Evolutionary conservation across 2,888 invertebrate genomes (phyloP).

Genomic region (Allolobophora icterica): DNA sequence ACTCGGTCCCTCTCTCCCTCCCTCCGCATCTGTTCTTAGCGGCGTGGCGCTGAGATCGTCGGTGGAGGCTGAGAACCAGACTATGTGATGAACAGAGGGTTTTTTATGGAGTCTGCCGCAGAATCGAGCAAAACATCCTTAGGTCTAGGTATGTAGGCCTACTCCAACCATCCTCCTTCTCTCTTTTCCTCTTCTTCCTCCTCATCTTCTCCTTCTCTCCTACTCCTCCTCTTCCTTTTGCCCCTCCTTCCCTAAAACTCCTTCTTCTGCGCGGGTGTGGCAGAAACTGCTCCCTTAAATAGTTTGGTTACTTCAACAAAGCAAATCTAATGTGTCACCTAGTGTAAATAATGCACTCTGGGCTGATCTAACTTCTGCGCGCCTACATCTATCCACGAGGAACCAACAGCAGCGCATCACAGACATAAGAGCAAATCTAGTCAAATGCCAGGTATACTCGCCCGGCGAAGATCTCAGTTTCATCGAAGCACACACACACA

Average conservation of each 20-base stretch:
- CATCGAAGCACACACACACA: neutral
- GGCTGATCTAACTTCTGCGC: no score
- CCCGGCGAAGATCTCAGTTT: neutral
- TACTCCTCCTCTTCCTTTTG: neutral
- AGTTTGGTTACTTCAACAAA: neutral
- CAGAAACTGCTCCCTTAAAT: neutral
- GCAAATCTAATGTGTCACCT: neutral
- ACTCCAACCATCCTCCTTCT: neutral
- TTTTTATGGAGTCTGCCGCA: neutral
- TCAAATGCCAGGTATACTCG: no score
- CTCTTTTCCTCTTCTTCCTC: neutral
- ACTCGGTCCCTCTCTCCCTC: neutral
- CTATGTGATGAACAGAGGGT: neutral
- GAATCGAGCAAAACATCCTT: neutral
- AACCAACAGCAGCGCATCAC: neutral
- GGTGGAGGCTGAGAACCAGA: neutral
- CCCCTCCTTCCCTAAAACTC: neutral
- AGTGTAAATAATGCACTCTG: no score
- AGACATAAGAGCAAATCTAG: neutral
- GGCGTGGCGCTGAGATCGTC: neutral
- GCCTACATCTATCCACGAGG: neutral
- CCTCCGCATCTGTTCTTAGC: neutral
- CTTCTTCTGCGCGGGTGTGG: neutral
- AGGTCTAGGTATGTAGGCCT: conserved; percentile 3
- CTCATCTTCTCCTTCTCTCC: neutral